Base-by-base conservation (phyloP, 2,797 vertebrate species). In the Neopelma chrysocephalum region DNA sequence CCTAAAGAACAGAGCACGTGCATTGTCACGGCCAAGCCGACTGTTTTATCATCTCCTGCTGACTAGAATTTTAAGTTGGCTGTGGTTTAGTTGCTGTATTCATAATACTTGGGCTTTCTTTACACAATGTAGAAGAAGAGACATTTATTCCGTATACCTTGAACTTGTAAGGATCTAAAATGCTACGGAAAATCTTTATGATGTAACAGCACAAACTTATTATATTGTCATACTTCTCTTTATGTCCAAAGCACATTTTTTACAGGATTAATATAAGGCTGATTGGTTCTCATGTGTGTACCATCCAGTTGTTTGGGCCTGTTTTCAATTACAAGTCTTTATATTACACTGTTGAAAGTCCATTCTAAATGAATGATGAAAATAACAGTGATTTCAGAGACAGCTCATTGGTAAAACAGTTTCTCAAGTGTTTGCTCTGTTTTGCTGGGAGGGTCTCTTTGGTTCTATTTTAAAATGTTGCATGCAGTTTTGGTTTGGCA, bases 281-380 rank as follows among this genome's bases (percentile, higher is more conserved):
- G 50, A 53, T 53, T 66, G 22, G 18, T 71, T 84, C 78, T 94
- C 42, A 32, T 90, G 73, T 0, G 0, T 57, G 22, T 72, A 31
- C 73, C 82, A 82, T 70, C 34, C 73, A 84, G 53, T 71, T 91
- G 54, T 88, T 82, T 57, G 51, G 71, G 88, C 82, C 91, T 96
- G 96, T 66, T 97, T 96, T 82, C 82, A 90, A 92, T 95, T 94
- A 90, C 21, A 5, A 68, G 48, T 65, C 81, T 93, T 92, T 64
- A 17, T 93, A 54, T 82, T 71, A 15, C 60, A 5, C 83, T 93
- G 78, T 57, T 94, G 86, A 94, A 95, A 93, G 90, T 90, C 90
- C 75, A 36, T 96, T 95, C 31, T 93, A 77, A 80, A 87, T 71
- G 75, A 89, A 43, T 60, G 32, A 82, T 93, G 90, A 77, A 94